A percentile compares a stretch with the other conserved stretches of the same genome.
Conservation (phyloP, 2,113 vertebrate genomes). For the Labrus mixtus region DNA sequence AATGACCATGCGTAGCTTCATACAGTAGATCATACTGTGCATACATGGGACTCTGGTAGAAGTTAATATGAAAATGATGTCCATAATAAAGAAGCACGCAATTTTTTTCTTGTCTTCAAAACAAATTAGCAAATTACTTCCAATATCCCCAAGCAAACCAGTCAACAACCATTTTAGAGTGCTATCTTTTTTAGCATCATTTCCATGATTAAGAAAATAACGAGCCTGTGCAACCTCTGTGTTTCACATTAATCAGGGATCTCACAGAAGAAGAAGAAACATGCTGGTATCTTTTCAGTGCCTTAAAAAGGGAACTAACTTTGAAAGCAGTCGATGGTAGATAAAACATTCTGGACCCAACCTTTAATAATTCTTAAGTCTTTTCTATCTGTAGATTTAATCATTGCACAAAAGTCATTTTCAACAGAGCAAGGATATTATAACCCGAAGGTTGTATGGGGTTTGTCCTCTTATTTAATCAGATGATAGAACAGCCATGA, state of each 20-base stretch:
- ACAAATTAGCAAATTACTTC: conserved; percentile 29
- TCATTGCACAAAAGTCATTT: conserved; percentile 51
- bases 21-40: too few species aligned
- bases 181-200: not conserved
- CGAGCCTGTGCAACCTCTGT: not conserved
- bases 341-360: conserved; percentile 38
- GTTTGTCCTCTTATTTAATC: conserved; percentile 37
- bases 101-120: conserved; percentile 11
- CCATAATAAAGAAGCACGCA: not conserved
- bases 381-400: conserved; percentile 37
- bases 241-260: conserved; percentile 28
- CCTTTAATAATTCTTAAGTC: conserved; percentile 35
- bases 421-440: conserved; percentile 37
- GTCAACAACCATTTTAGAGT: not conserved
- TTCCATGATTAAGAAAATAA: conserved; percentile 39
- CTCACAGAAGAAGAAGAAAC: not conserved
- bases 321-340: conserved; percentile 28
- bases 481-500: conserved; percentile 40
- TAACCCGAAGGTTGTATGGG: conserved; percentile 45
- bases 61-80: conserved; percentile 4
- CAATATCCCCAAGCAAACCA: conserved; percentile 6
- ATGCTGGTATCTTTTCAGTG: not conserved
- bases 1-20: not conserved
- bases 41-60: not conserved
- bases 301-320: conserved; percentile 12